Conservation (phyloP, 2,888 invertebrate genomes). For the Aleiodes testaceus region DNA sequence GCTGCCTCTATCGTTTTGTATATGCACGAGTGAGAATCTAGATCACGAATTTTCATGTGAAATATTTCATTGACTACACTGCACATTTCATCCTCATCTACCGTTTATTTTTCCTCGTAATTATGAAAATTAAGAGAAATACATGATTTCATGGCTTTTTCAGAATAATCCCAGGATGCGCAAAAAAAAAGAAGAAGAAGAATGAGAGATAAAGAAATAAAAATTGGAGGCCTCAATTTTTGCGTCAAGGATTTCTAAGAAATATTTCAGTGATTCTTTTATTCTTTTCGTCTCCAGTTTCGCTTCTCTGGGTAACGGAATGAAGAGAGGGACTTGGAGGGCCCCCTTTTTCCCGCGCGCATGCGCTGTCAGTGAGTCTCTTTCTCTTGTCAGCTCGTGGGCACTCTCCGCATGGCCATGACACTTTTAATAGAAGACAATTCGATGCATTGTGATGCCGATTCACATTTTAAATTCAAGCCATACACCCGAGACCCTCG, state of each 20-base stretch:
- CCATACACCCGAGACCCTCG: background rate
- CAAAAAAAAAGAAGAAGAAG: background rate
- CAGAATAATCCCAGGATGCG: no score
- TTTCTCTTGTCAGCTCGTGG: constrained; percentile 32
- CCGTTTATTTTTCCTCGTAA: background rate
- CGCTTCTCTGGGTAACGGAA: constrained; percentile 4
- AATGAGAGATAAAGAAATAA: background rate
- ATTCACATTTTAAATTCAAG: constrained; percentile 43
- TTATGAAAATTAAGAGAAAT: background rate
- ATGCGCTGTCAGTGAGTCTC: constrained; percentile 15
- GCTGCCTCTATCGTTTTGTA: constrained; percentile 31
- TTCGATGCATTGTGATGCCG: constrained; percentile 64
- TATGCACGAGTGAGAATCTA: constrained; percentile 15
- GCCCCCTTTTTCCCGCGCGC: constrained; percentile 10
- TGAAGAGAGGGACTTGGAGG: background rate
- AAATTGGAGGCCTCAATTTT: background rate
- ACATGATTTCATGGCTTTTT: no score
- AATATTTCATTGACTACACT: constrained; percentile 34
- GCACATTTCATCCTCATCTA: background rate
- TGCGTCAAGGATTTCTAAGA: constrained; percentile 25
- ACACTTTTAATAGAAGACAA: constrained; percentile 72
- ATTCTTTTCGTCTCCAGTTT: constrained; percentile 38
- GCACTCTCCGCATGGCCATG: constrained; percentile 62
- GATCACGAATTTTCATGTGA: constrained; percentile 15
- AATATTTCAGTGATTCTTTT: constrained; percentile 25